A percentile compares a stretch with the other conserved stretches of the same genome.
phyloP scores from a whole-genome alignment of 2,888 invertebrate genomes.

The Romanomermis culicivorax region DNA sequence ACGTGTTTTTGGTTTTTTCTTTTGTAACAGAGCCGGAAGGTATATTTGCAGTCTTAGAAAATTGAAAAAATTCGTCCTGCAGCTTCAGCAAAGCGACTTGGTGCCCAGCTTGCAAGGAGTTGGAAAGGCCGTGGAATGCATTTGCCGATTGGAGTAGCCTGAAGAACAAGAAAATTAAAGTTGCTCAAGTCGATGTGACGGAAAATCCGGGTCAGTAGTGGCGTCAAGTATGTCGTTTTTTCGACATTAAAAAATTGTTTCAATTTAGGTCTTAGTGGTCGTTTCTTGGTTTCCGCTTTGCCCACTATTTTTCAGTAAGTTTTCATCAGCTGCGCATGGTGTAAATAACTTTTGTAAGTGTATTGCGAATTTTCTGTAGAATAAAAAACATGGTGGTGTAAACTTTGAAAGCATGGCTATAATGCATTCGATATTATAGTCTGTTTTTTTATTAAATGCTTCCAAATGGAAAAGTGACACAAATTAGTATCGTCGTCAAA shows the following conservation, averaged over 20 bases:
- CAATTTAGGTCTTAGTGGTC: conserved; percentile 57
- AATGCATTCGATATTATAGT: too few species aligned
- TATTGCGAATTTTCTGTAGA: neutral
- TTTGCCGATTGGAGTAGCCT: conserved; percentile 45
- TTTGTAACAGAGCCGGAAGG: too few species aligned
- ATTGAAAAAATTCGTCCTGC: too few species aligned
- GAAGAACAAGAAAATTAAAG: conserved; percentile 49
- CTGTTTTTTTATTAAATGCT: too few species aligned
- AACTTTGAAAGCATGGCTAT: too few species aligned
- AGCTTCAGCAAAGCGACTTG: conserved; percentile 73
- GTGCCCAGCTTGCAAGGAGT: conserved; percentile 88
- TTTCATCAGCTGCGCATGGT: too few species aligned
- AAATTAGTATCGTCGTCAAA: too few species aligned
- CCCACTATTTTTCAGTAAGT: conserved; percentile 92
- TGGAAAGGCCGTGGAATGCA: conserved; percentile 66
- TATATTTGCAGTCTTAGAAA: too few species aligned
- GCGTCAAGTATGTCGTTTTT: neutral
- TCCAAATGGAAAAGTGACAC: too few species aligned
- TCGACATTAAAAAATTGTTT: neutral
- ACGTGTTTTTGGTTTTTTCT: too few species aligned
- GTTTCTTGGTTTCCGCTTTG: conserved; percentile 87
- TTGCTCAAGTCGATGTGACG: conserved; percentile 83
- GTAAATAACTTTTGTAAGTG: too few species aligned
- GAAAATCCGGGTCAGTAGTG: conserved; percentile 44
- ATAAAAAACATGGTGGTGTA: neutral